These are phyloP conservation scores for Anaspis maculata DNA, from an alignment of 2,888 invertebrate genomes.

Conservation along the genomic window DNA sequence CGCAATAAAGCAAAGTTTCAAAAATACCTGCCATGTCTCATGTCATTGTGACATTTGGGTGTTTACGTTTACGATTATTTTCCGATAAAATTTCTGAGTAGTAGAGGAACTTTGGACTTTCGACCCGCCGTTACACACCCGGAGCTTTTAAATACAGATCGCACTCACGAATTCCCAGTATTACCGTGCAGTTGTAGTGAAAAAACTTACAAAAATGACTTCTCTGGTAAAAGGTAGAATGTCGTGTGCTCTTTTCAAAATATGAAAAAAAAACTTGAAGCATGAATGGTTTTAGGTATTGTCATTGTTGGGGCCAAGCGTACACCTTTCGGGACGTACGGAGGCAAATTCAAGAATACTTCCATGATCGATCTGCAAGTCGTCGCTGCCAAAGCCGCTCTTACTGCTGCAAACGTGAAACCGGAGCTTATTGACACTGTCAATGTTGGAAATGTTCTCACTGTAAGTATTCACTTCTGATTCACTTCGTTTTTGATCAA, in stretches of 20 bases:
- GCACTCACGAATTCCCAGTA: not conserved
- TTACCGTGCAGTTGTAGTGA: not conserved
- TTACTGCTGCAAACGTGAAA: conserved; percentile 68
- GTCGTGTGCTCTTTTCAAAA: conserved; percentile 1
- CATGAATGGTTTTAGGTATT: conserved; percentile 53
- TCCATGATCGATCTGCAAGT: conserved; percentile 73
- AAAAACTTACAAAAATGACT: conserved; percentile 14
- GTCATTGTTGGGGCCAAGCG: conserved; percentile 94
- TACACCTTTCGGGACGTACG: conserved; percentile 94
- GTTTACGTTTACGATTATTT: no score
- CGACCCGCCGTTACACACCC: not conserved
- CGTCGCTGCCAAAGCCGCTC: conserved; percentile 68
- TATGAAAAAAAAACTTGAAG: conserved; percentile 17
- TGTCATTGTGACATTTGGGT: no score
- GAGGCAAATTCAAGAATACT: conserved; percentile 70
- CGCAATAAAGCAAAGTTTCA: no score
- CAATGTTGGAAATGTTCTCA: conserved; percentile 79
- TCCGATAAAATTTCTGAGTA: no score
- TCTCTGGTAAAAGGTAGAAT: conserved; percentile 22
- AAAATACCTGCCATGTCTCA: no score
- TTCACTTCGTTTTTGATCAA: not conserved
- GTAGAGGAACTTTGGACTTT: conserved; percentile 8
- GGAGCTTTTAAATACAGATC: not conserved
- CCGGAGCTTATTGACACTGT: conserved; percentile 86
- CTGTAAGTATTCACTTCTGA: conserved; percentile 19